phyloP scores from a whole-genome alignment of 1,140 invertebrate species.

The Panonychus citri region DNA sequence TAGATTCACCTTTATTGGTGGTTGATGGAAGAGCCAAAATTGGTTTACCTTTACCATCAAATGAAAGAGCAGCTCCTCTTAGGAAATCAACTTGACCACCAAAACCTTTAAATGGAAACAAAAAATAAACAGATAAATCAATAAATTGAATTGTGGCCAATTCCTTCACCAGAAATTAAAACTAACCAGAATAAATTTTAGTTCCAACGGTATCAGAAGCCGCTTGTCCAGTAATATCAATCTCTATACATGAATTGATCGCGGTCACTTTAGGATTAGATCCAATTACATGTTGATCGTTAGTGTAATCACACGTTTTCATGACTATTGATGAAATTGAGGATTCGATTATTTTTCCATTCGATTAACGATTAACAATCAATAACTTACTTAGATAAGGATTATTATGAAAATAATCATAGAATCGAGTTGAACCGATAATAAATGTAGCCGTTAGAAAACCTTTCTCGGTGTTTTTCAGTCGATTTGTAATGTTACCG shows the following conservation, averaged over 20 bases:
- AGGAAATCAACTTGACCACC: constrained; percentile 92
- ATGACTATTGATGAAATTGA: constrained; percentile 34
- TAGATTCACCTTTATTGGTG: constrained; percentile 58
- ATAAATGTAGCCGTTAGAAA: constrained; percentile 67
- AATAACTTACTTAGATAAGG: constrained; percentile 29
- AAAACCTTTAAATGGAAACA: constrained; percentile 17
- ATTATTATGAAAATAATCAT: constrained; percentile 80
- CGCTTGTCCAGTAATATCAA: constrained; percentile 80
- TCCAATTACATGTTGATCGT: constrained; percentile 50
- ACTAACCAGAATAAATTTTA: constrained; percentile 63
- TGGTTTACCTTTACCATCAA: constrained; percentile 67
- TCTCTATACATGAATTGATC: constrained; percentile 90
- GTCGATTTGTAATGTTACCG: constrained; percentile 63
- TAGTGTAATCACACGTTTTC: constrained; percentile 62
- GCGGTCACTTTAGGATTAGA: constrained; percentile 74
- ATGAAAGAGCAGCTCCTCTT: constrained; percentile 59
- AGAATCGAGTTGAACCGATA: constrained; percentile 57
- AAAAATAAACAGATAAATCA: too few relatives aligned
- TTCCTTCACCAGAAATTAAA: neutral
- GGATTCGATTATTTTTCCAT: too few relatives aligned
- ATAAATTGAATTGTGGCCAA: neutral
- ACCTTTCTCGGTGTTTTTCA: constrained; percentile 52
- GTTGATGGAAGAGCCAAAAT: constrained; percentile 73
- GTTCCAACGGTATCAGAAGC: constrained; percentile 75
- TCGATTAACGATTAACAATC: too few relatives aligned